Evolutionary conservation across 2,113 vertebrate species (phyloP).

Genomic region (Poicephalus gulielmi): DNA sequence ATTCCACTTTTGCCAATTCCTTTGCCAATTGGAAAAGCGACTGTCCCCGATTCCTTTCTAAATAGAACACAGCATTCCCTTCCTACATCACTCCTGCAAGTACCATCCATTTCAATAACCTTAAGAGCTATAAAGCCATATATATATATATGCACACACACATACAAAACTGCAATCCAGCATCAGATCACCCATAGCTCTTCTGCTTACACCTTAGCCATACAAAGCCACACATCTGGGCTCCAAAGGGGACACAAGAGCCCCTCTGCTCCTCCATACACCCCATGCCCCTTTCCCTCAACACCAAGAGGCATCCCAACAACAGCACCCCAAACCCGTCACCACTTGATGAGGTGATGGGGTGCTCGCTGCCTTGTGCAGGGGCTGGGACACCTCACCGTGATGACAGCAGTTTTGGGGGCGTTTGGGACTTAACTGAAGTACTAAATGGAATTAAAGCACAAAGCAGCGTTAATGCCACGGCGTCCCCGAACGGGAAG

Average conservation of each 20-base stretch:
- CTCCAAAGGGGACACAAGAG: accelerated
- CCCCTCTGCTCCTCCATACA: not conserved
- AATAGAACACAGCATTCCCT: not conserved
- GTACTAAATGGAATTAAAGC: not conserved
- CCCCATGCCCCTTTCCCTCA: not conserved
- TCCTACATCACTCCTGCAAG: not conserved
- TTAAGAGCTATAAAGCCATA: not conserved
- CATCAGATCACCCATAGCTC: not conserved
- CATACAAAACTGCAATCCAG: not conserved
- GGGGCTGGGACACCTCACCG: not conserved
- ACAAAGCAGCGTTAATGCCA: accelerated
- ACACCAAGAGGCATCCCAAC: not conserved
- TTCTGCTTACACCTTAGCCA: not conserved
- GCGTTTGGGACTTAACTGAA: not conserved
- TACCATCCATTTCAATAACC: not conserved
- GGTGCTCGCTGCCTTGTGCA: accelerated
- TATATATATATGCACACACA: not conserved
- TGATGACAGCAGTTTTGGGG: accelerated
- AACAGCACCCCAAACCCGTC: not conserved
- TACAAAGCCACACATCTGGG: accelerated
- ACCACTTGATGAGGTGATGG: accelerated
- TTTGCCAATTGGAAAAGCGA: not conserved
- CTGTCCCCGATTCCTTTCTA: not conserved
- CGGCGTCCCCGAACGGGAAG: no score
- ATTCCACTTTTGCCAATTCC: not conserved